A percentile compares a stretch with the other conserved stretches of the same genome.
Conservation (phyloP, 2,113 vertebrate genomes). For the Tragelaphus scriptus region DNA sequence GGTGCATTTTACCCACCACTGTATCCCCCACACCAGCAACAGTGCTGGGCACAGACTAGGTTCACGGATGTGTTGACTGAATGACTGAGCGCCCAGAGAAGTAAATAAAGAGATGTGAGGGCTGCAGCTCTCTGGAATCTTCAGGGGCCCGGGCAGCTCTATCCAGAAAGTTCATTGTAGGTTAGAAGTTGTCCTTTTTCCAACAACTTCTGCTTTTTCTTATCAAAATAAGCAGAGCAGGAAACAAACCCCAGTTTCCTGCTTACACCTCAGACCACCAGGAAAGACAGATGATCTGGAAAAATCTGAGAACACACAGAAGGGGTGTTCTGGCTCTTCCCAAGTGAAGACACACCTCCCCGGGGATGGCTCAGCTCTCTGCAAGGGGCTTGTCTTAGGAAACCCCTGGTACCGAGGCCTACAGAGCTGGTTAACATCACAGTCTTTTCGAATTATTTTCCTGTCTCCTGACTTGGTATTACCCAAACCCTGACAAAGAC, state of each 20-base stretch:
- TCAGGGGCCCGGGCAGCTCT: neutral
- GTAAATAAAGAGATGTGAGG: fast-evolving
- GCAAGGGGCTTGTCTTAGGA: neutral
- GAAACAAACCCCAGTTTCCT: constrained; percentile 46
- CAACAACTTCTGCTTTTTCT: neutral
- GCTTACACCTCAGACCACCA: constrained; percentile 35
- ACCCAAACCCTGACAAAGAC: neutral
- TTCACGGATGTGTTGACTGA: neutral
- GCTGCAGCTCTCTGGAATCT: neutral
- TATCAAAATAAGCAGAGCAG: constrained; percentile 55
- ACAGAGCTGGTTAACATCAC: neutral
- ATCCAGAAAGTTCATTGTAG: neutral
- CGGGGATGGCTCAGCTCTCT: neutral
- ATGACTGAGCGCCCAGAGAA: neutral
- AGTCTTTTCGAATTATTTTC: neutral
- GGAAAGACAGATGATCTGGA: constrained; percentile 34
- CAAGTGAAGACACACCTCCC: neutral
- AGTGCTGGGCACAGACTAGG: neutral
- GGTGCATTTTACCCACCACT: fast-evolving
- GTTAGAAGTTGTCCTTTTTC: constrained; percentile 22
- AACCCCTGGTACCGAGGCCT: neutral
- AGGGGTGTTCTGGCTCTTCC: neutral
- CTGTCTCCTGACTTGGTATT: neutral
- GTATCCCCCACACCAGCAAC: neutral
- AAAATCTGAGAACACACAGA: neutral